A percentile compares a stretch with the other conserved stretches of the same genome.
Conservation (phyloP, 2,797 vertebrate species). For the Galagoides demidoff region DNA sequence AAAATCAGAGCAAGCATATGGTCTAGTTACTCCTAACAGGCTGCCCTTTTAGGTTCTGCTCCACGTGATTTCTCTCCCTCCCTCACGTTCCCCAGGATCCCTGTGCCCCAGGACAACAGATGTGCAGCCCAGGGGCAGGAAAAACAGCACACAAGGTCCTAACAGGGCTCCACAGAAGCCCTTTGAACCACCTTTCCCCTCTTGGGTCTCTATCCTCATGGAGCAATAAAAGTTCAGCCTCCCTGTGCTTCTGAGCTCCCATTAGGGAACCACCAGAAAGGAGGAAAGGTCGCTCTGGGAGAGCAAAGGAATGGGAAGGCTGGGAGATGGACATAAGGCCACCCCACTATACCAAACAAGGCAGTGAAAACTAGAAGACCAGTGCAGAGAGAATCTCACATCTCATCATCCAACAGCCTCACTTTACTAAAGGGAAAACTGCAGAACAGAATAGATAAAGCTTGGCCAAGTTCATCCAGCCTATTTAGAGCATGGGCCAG, state of each 20-base stretch:
- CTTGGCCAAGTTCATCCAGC: background rate
- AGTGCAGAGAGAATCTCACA: background rate
- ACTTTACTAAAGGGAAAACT: background rate
- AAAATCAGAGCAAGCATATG: background rate
- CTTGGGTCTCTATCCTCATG: background rate
- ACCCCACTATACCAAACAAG: background rate
- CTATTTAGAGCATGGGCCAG: background rate
- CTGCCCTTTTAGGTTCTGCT: background rate
- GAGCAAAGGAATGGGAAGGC: background rate
- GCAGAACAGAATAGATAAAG: background rate
- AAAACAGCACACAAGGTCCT: background rate
- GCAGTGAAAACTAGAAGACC: background rate
- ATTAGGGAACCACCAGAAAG: background rate
- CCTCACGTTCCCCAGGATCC: background rate
- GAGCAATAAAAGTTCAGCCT: background rate
- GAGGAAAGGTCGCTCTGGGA: background rate
- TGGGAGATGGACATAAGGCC: background rate
- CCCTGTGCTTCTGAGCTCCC: background rate
- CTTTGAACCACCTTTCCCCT: background rate
- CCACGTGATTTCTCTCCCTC: background rate
- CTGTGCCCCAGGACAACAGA: background rate
- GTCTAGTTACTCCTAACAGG: background rate
- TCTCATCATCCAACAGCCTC: fast-evolving
- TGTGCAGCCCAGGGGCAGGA: background rate
- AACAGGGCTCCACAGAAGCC: background rate